Evolutionary conservation across 2,888 invertebrate genomes (phyloP), one percentile per base, ranked within the genome.

Genomic region (Caenorhabditis sulstoni): DNA sequence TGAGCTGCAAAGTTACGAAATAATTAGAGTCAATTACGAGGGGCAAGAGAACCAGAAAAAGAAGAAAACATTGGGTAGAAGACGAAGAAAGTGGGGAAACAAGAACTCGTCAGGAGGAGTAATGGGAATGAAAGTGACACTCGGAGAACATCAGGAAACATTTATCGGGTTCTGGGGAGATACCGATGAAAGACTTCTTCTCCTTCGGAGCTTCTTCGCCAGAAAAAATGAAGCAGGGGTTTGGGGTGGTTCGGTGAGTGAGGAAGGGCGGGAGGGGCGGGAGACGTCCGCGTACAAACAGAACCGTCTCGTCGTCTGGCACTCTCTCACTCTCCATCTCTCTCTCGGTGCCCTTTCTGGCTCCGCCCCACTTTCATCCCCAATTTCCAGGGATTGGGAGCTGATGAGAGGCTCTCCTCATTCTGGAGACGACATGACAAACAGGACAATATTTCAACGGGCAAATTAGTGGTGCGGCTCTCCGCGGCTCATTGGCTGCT

Each of bases 371-470:
- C n/a, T n/a, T n/a, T n/a, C 58, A 29, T 7, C 29, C n/a, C 44
- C 58, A 3, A 41, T 58, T 50, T 29, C 50, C 44, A 59, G 37
- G 61, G 61, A 52, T 61, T 52, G 16, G 16, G 41, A 59, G 57
- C 57, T 49, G 47, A 50, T 49, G 53, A 49, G 14, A 23, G 18
- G 14, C 29, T 29, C 29, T 29, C 7, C 29, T 29, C 29, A 29
- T 29, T 29, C 29, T 7, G 29, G 29, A 29, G 29, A 29, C 29
- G 29, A 29, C 29, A 29, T 29, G 29, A 29, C 53, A 64, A 73
- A 57, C 44, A 57, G n/a, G 47, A 57, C 47, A 73, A 64, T 73
- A 73, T 64, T 73, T 73, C 73, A 73, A 73, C 64, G 47, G 58
- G 50, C 41, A 61, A 73, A 73, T 57, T 62, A 73, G 64, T 61